phyloP scores from a whole-genome alignment of 2,888 invertebrate genomes.

The Chironomus tentans region DNA sequence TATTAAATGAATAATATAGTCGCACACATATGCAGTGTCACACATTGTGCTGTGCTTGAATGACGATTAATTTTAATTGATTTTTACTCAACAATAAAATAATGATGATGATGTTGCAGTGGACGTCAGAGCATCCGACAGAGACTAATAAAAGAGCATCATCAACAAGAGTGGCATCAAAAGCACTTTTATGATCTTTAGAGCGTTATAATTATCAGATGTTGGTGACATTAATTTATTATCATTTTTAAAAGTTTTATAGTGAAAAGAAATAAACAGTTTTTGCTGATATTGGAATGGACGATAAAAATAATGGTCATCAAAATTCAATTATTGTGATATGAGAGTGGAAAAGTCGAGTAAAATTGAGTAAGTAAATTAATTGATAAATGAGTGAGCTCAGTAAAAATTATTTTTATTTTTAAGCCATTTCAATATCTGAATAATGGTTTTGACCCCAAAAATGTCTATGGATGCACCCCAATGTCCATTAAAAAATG shows the following conservation, averaged over 20 bases:
- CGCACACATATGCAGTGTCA: neutral
- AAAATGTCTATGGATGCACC: too few species aligned
- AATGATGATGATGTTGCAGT: neutral
- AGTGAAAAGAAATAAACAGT: neutral
- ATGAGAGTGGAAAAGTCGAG: neutral
- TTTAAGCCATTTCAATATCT: too few species aligned
- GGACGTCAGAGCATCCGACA: neutral
- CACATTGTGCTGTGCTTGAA: neutral
- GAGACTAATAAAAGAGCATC: too few species aligned
- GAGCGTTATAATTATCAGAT: constrained; percentile 5
- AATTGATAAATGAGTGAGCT: neutral
- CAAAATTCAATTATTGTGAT: neutral
- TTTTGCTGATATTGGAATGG: neutral
- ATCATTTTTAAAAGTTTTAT: neutral
- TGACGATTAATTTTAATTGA: constrained; percentile 16
- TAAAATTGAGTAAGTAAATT: neutral
- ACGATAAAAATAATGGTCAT: neutral
- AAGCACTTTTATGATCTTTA: neutral
- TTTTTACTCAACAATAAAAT: constrained; percentile 4
- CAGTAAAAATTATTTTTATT: too few species aligned
- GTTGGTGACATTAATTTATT: constrained; percentile 13
- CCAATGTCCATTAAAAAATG: too few species aligned
- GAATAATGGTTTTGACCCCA: too few species aligned
- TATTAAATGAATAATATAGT: neutral
- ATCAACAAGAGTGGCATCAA: too few species aligned